Evolutionary conservation across 2,888 invertebrate species (phyloP), one percentile per base, ranked within the genome.

Genomic region (Agriopis aurantiaria): DNA sequence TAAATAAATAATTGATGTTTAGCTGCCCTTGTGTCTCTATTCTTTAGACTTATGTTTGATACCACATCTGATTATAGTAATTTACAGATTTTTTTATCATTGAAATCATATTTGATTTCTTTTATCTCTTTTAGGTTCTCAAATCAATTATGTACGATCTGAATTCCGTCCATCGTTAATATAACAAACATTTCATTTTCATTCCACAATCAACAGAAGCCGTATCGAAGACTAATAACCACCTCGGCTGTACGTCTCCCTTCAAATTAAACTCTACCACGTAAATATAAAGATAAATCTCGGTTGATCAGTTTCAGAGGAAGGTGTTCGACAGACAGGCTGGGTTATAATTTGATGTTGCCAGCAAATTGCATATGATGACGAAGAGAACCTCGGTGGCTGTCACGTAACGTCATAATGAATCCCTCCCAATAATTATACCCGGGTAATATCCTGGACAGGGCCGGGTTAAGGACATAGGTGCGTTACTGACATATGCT

Each of bases 381-480:
- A 83, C 83, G 84, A 81, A 81, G 79, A 79, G 80, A 79, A 81
- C 81, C 82, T 82, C 84, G 71, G 81, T 81, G 80, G 79, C 85
- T 86, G 90, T 91, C 91, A 91, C 91, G 91, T 91, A 91, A 88
- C 86, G 75, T 88, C 85, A 88, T 91, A 91, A 92, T 91, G 89
- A 88, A 87, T 79, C 86, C 88, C 84, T 84, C 84, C 82, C 82
- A 88, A 88, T 91, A 92, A 92, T 91, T 91, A 90, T 80, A 82
- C 80, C 75, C 80, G 74, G 82, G 85, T 87, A 88, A 89, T 88
- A 87, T 87, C 83, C 82, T 83, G 80, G 76, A 71, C 78, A 78
- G 82, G 72, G 80, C 75, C 72, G 83, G 65, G 82, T 62, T 81
- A 12, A 65, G 66, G 56, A 53, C 23, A 10, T 58, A 46, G 61